Conservation (phyloP, 2,888 invertebrate genomes). For the Agrilus cyanescens region DNA sequence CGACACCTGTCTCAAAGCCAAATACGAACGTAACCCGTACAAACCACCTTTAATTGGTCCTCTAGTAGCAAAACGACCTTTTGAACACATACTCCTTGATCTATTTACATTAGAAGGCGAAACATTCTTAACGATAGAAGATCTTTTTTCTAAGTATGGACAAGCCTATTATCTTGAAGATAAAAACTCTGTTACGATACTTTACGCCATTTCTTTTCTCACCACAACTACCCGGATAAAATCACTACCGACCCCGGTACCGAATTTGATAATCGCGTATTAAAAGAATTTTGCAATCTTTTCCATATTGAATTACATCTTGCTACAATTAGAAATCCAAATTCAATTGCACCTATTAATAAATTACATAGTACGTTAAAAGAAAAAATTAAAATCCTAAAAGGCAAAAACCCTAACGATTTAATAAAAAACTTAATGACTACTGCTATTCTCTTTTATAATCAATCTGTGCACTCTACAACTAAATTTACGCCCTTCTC, state of each 20-base stretch:
- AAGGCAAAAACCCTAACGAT: neutral
- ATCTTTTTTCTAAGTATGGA: neutral
- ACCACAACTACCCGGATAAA: conserved; percentile 1
- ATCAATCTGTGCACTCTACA: too few relatives aligned
- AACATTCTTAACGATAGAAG: neutral
- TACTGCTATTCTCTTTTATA: too few relatives aligned
- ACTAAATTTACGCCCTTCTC: too few relatives aligned
- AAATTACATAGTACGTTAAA: conserved; percentile 6
- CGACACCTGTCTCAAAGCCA: conserved; percentile 3
- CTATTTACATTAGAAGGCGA: neutral
- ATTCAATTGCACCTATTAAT: conserved; percentile 1
- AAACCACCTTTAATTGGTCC: neutral
- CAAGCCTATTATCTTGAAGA: conserved; percentile 1
- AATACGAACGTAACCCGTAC: conserved; percentile 6
- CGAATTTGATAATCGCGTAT: conserved; percentile 5
- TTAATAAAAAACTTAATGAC: too few relatives aligned
- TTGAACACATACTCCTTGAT: neutral
- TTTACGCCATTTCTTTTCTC: neutral
- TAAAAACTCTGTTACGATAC: neutral
- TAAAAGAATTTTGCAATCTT: neutral
- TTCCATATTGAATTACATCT: neutral
- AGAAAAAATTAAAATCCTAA: conserved; percentile 6
- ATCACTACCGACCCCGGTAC: neutral
- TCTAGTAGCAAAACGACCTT: neutral
- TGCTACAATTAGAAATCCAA: conserved; percentile 1